phyloP scores from a whole-genome alignment of 2,888 invertebrate species.

The Molanna angustata region DNA sequence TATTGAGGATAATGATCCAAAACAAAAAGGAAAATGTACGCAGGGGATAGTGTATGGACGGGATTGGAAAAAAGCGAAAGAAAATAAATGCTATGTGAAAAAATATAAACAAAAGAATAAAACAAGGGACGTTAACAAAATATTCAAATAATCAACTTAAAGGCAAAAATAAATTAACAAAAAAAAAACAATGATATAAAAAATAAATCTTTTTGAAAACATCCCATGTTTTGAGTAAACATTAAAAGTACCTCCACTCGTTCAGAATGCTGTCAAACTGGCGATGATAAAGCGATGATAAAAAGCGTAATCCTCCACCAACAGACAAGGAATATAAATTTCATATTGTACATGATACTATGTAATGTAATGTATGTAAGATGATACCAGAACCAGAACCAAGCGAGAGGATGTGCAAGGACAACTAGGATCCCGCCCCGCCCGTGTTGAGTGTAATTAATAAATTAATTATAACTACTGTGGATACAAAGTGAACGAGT shows the following conservation, averaged over 20 bases:
- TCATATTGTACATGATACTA: too few relatives aligned
- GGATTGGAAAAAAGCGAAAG: conserved; percentile 43
- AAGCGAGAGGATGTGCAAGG: too few relatives aligned
- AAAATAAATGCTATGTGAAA: conserved; percentile 33
- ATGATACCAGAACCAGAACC: conserved; percentile 30
- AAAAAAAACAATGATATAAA: conserved; percentile 19
- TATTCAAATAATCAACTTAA: conserved; percentile 8
- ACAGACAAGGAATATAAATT: conserved; percentile 23
- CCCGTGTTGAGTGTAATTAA: not conserved
- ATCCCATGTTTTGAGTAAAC: conserved; percentile 30
- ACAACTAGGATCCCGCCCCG: not conserved
- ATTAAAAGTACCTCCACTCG: conserved; percentile 30
- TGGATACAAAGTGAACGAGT: not conserved
- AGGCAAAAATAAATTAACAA: conserved; percentile 6
- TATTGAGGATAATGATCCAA: conserved; percentile 51
- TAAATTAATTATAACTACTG: too few relatives aligned
- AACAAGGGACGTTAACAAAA: conserved; percentile 30
- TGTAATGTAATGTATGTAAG: conserved; percentile 18
- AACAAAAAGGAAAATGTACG: conserved; percentile 35
- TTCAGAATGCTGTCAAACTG: conserved; percentile 26
- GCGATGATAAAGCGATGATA: conserved; percentile 31
- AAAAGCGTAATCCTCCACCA: conserved; percentile 31
- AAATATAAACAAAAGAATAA: conserved; percentile 28
- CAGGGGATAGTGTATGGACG: conserved; percentile 42
- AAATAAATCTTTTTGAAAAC: conserved; percentile 22